Percentiles rank a stretch among this genome's conserved stretches.
Conservation (phyloP, 1,140 invertebrate species). For the Micrasema longulum region DNA sequence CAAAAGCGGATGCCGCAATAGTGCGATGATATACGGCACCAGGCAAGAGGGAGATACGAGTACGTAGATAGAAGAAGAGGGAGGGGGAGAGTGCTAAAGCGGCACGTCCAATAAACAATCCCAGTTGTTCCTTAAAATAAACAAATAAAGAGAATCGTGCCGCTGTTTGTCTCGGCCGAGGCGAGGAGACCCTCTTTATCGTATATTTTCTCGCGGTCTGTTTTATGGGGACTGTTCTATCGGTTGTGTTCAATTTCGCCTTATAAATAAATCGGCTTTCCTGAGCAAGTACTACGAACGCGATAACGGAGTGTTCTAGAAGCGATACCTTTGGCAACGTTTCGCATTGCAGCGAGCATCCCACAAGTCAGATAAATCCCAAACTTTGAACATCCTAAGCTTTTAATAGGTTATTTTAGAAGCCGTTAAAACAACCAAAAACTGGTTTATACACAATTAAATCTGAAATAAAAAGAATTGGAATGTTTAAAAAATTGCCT, state of each 20-base stretch:
- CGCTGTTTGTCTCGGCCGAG: constrained; percentile 38
- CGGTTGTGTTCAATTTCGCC: constrained; percentile 18
- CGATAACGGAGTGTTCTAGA: not conserved
- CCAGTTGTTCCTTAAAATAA: constrained; percentile 51
- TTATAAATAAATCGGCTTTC: constrained; percentile 28
- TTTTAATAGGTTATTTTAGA: no score
- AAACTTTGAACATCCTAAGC: no score
- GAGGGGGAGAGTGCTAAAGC: constrained; percentile 15
- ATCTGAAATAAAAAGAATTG: no score
- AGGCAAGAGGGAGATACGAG: constrained; percentile 8
- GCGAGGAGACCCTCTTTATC: constrained; percentile 4
- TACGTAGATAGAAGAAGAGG: constrained; percentile 4
- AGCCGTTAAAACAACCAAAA: no score
- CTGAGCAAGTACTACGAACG: not conserved
- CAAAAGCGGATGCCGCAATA: constrained; percentile 41
- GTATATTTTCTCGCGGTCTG: constrained; percentile 20
- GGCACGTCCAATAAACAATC: constrained; percentile 51
- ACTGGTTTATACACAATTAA: no score
- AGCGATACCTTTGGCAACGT: not conserved
- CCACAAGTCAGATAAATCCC: constrained; percentile 2
- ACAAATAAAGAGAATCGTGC: constrained; percentile 48
- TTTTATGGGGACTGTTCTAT: constrained; percentile 25
- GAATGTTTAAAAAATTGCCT: no score
- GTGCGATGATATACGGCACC: constrained; percentile 41
- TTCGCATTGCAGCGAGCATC: not conserved